Evolutionary conservation across 2,113 vertebrate species (phyloP).

Genomic region (Toxotes chatareus): DNA sequence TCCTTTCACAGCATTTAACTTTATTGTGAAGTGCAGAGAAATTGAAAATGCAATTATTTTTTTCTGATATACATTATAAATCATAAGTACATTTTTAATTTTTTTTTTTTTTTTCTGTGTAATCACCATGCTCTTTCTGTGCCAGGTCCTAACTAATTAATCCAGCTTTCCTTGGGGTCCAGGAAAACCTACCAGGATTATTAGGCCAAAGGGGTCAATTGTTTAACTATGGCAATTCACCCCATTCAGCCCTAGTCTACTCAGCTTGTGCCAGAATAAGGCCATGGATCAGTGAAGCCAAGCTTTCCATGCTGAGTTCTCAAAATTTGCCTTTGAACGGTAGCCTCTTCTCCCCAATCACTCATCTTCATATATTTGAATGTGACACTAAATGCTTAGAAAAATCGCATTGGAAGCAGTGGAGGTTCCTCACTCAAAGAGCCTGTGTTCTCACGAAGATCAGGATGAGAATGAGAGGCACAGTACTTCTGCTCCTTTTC

Average conservation of each 20-base stretch:
- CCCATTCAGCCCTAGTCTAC: constrained; percentile 26
- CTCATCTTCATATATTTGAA: constrained; percentile 57
- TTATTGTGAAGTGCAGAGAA: constrained; percentile 7
- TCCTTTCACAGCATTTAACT: constrained; percentile 46
- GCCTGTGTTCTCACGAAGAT: constrained; percentile 78
- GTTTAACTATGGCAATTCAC: constrained; percentile 31
- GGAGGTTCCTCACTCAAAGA: constrained; percentile 56
- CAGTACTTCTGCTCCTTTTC: constrained; percentile 65
- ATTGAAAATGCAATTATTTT: constrained; percentile 7
- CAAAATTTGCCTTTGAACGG: constrained; percentile 41
- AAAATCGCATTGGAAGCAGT: constrained; percentile 53
- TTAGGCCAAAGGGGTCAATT: constrained; percentile 37
- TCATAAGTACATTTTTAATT: not conserved
- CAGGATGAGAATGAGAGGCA: constrained; percentile 66
- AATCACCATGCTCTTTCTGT: not conserved
- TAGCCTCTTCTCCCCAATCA: constrained; percentile 33
- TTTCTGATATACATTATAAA: not conserved
- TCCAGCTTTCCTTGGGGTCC: constrained; percentile 35
- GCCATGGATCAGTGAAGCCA: constrained; percentile 17
- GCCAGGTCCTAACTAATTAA: constrained; percentile 27
- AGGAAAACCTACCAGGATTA: constrained; percentile 43
- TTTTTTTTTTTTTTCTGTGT: not conserved
- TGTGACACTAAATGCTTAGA: constrained; percentile 58
- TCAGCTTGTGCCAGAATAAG: constrained; percentile 26
- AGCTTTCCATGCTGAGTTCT: constrained; percentile 32